Evolutionary conservation across 2,113 vertebrate genomes (phyloP).

Genomic region (Bubalus kerabau): DNA sequence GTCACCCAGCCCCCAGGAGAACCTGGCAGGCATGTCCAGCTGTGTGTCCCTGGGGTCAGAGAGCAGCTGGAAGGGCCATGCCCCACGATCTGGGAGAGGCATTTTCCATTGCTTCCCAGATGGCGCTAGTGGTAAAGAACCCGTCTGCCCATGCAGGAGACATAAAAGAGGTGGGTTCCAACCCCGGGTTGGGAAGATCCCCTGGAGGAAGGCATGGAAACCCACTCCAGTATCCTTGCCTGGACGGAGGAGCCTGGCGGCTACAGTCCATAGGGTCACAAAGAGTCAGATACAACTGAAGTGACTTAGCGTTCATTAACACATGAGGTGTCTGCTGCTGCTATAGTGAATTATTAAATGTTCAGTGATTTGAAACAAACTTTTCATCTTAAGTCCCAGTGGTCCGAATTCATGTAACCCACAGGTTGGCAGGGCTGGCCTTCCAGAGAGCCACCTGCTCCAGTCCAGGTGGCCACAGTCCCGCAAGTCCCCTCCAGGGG

Average conservation of each 20-base stretch:
- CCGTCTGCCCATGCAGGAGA: not conserved
- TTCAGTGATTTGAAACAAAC: not conserved
- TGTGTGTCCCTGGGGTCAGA: rapidly evolving
- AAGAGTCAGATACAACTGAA: not conserved
- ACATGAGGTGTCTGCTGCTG: not conserved
- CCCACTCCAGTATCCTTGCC: not conserved
- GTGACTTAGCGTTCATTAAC: not conserved
- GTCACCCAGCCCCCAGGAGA: not conserved
- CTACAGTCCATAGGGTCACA: not conserved
- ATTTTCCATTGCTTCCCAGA: not conserved
- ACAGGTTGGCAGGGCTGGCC: not conserved
- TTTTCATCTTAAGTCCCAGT: not conserved
- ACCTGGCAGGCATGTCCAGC: not conserved
- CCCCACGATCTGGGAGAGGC: not conserved
- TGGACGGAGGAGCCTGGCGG: not conserved
- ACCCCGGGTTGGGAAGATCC: not conserved
- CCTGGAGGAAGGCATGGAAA: not conserved
- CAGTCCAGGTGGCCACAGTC: not conserved
- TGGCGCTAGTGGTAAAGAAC: not conserved
- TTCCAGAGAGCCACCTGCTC: not conserved
- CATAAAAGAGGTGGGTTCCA: not conserved
- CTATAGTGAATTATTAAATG: not conserved
- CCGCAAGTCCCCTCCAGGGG: not conserved
- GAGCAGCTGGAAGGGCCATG: not conserved
- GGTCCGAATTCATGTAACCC: not conserved